Evolutionary conservation across 2,113 vertebrate species (phyloP).

Genomic region (Campylomormyrus numenius): DNA sequence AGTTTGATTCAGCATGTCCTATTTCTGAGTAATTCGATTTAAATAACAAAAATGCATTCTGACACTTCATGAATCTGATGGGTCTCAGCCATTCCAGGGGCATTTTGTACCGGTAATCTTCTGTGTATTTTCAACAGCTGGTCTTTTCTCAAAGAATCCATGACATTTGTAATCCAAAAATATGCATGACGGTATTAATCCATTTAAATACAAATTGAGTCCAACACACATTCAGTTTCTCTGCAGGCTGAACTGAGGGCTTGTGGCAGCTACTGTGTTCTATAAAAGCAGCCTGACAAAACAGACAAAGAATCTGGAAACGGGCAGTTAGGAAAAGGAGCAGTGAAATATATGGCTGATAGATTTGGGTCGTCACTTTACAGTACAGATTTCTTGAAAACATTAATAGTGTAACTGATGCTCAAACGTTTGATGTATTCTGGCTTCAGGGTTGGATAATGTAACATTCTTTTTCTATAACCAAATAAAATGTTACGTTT

Average conservation of each 20-base stretch:
- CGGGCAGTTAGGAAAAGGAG: conserved; percentile 11
- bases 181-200: conserved; percentile 32
- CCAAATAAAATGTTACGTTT: neutral
- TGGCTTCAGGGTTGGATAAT: neutral
- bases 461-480: neutral
- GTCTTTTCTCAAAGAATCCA: conserved; percentile 3
- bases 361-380: conserved; percentile 32
- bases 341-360: conserved; percentile 20
- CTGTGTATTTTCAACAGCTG: conserved; percentile 9
- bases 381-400: conserved; percentile 21
- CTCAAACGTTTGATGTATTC: neutral
- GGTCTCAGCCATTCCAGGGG: neutral
- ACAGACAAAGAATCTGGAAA: conserved; percentile 21
- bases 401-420: neutral
- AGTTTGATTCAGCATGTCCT: conserved; percentile 3
- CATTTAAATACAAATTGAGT: conserved; percentile 37
- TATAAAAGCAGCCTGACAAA: conserved; percentile 18
- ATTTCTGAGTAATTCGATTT: conserved; percentile 9
- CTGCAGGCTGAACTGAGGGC: conserved; percentile 22
- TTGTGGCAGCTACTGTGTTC: conserved; percentile 13
- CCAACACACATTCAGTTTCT: conserved; percentile 20
- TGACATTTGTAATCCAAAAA: conserved; percentile 34
- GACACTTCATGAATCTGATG: conserved; percentile 8
- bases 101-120: neutral
- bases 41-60: conserved; percentile 18